A percentile compares a stretch with the other conserved stretches of the same genome.
Evolutionary conservation across 64 coral and sea anemone genomes (phyloP).

Genomic region (Astreopora myriophthalma): DNA sequence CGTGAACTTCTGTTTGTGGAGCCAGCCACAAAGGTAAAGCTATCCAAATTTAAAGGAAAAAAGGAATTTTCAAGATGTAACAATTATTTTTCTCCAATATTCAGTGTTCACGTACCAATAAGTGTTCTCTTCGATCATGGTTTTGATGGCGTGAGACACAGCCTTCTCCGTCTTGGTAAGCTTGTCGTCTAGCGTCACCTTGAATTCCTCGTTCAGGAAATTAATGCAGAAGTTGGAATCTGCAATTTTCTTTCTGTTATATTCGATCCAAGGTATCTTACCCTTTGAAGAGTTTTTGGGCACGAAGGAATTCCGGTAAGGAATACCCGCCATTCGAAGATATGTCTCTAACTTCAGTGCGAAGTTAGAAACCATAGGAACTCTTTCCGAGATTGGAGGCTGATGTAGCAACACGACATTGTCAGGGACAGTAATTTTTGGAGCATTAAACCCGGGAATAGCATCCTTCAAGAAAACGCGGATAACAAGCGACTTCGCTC

Average conservation of each 20-base stretch:
- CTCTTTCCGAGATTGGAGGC: constrained; percentile 48
- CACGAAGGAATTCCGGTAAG: constrained; percentile 68
- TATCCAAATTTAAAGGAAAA: no score
- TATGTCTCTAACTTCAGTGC: constrained; percentile 77
- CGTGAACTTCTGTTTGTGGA: not conserved
- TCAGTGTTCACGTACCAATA: constrained; percentile 65
- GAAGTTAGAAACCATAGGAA: constrained; percentile 72
- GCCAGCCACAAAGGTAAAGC: no score
- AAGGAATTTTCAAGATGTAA: no score
- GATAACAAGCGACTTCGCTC: not conserved
- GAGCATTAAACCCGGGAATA: not conserved
- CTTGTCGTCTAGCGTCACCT: constrained; percentile 61
- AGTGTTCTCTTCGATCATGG: constrained; percentile 83
- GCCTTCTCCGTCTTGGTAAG: constrained; percentile 50
- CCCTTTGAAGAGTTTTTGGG: constrained; percentile 70
- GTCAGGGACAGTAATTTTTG: constrained; percentile 48
- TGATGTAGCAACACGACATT: constrained; percentile 71
- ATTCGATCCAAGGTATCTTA: constrained; percentile 82
- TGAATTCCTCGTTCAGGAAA: constrained; percentile 80
- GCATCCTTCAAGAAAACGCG: not conserved
- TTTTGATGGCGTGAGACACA: constrained; percentile 45
- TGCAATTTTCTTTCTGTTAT: constrained; percentile 69
- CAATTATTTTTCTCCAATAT: no score
- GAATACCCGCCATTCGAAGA: constrained; percentile 71
- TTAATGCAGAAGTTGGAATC: constrained; percentile 86